phyloP scores from a whole-genome alignment of 2,797 vertebrate genomes.

The Chloroceryle amazona region DNA sequence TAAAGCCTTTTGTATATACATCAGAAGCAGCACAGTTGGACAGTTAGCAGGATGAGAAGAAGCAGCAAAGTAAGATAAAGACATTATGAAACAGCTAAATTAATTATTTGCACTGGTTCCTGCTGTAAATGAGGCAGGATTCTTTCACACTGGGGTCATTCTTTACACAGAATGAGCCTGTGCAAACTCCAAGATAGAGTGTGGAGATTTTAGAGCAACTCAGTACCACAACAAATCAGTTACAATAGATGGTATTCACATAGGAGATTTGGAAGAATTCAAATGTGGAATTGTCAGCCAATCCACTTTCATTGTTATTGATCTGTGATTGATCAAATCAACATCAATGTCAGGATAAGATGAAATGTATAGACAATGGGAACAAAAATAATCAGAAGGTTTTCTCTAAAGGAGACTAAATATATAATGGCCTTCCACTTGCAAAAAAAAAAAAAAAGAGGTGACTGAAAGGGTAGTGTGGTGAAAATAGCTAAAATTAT shows the following conservation, averaged over 20 bases:
- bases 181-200: not conserved
- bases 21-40: not conserved
- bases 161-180: slow-evolving; percentile 14
- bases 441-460: no score
- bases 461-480: not conserved
- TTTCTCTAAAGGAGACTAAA: not conserved
- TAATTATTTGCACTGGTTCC: slow-evolving; percentile 20
- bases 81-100: slow-evolving; percentile 18
- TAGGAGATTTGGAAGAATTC: not conserved
- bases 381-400: not conserved
- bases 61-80: slow-evolving; percentile 50
- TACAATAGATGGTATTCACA: not conserved
- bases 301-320: not conserved
- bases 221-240: not conserved
- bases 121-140: not conserved
- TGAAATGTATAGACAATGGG: not conserved
- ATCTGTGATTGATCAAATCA: not conserved
- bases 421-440: not conserved
- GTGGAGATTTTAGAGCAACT: not conserved
- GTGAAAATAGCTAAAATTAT: not conserved
- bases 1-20: slow-evolving; percentile 32
- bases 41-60: slow-evolving; percentile 22
- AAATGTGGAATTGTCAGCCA: not conserved
- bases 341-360: not conserved
- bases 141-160: not conserved